Evolutionary conservation across 2,797 vertebrate species (phyloP), one percentile per base, ranked within the genome.

Genomic region (Sebastes minor): DNA sequence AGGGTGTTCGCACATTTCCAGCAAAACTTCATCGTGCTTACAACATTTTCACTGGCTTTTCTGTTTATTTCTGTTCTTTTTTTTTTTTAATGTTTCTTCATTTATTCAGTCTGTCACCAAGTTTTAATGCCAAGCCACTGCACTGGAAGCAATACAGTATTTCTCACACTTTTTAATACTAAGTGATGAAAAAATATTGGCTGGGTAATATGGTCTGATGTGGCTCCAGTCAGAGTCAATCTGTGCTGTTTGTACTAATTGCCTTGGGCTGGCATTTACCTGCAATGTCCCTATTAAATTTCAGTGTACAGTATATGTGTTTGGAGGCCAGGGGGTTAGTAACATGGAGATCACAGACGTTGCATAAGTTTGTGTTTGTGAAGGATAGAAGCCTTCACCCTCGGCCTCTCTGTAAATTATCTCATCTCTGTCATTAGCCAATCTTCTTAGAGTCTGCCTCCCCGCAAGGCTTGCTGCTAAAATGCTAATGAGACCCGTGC

Each of bases 351-450:
- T 83, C 75, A 62, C 71, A 83, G 73, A 66, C 74, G 8, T 77
- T 83, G 65, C 76, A 65, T 88, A 78, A 86, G 65, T 76, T 62
- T 4, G 60, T 77, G 67, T 79, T 33, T 70, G 82, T 79, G 81
- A 76, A 42, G 74, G 56, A 68, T 66, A 76, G 82, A 80, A 80
- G 76, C 67, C 70, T 49, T 85, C 76, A 76, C 81, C 84, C 84
- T 89, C 82, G 65, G 68, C 55, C 70, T 83, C 56, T 59, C 76
- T 81, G 89, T 46, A 88, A 92, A 88, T 80, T 61, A 86, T 89
- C 85, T 93, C 85, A 86, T 93, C 84, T 90, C 88, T 86, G 86
- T 91, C 91, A 92, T 92, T 91, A 92, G 87, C 85, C 80, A 90
- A 92, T 91, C 84, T 89, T 86, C 64, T 77, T 42, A 42, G 84